Conservation (phyloP, 2,888 invertebrate genomes). For the Saturnia japonica region DNA sequence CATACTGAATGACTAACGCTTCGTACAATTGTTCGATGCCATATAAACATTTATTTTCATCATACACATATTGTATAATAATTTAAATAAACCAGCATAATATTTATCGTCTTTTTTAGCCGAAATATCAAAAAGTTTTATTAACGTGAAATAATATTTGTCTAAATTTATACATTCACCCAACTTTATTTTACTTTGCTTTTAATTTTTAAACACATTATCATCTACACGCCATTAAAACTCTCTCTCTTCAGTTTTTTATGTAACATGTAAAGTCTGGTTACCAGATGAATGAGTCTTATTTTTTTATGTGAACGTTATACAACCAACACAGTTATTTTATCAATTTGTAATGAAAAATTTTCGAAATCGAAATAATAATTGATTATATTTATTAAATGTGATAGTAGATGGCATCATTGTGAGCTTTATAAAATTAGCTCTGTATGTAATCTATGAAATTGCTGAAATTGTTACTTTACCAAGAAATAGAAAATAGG, state of each 20-base stretch:
- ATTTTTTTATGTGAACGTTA: constrained; percentile 1
- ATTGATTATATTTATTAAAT: background rate
- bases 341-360: background rate
- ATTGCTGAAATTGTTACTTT: too few relatives aligned
- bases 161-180: background rate
- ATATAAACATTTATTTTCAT: too few relatives aligned
- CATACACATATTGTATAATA: too few relatives aligned
- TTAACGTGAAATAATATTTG: background rate
- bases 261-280: constrained; percentile 4
- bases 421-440: too few relatives aligned
- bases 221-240: background rate
- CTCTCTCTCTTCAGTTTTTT: constrained; percentile 4
- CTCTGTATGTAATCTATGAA: too few relatives aligned
- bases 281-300: constrained; percentile 5
- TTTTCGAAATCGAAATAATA: background rate
- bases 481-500: too few relatives aligned
- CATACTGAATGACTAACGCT: too few relatives aligned
- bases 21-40: too few relatives aligned
- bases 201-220: constrained; percentile 1
- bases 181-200: background rate
- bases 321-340: background rate
- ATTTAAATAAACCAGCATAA: background rate
- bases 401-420: background rate
- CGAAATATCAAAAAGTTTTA: background rate
- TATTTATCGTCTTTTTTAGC: background rate